Conservation (phyloP, 1,140 invertebrate species). For the Drosophila ercepeae region DNA sequence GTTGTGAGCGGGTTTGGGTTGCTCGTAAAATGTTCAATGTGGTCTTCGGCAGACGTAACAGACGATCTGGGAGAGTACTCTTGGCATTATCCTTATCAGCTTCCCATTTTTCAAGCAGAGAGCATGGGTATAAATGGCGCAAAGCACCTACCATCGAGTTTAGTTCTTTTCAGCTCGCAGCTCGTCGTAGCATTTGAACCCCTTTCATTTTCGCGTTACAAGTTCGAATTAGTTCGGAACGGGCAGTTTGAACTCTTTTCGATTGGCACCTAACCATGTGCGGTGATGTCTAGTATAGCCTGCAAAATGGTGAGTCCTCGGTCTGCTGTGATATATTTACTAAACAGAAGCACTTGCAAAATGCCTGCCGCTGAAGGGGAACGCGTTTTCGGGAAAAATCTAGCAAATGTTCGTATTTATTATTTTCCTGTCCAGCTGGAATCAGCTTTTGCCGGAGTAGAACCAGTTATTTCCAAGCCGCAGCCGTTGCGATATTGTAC, state of each 20-base stretch:
- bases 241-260: conserved; percentile 26
- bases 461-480: conserved; percentile 71
- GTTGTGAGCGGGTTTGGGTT: conserved; percentile 7
- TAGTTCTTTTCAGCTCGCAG: conserved; percentile 68
- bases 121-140: conserved; percentile 62
- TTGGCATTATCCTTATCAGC: conserved; percentile 67
- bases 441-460: conserved; percentile 62
- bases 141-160: conserved; percentile 58
- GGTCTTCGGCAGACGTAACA: conserved; percentile 14
- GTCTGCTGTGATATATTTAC: neutral
- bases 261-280: conserved; percentile 43
- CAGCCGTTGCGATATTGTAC: conserved; percentile 56
- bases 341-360: conserved; percentile 60
- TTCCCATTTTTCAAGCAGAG: conserved; percentile 4
- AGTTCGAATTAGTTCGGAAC: neutral
- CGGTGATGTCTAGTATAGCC: conserved; percentile 46
- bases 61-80: neutral
- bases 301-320: conserved; percentile 68
- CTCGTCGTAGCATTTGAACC: conserved; percentile 56
- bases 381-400: conserved; percentile 2
- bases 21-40: conserved; percentile 29
- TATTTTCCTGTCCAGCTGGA: conserved; percentile 38
- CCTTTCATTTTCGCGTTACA: neutral
- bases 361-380: conserved; percentile 4
- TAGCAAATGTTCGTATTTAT: neutral